Conservation (phyloP, 2,113 vertebrate species). For the Tiliqua scincoides region DNA sequence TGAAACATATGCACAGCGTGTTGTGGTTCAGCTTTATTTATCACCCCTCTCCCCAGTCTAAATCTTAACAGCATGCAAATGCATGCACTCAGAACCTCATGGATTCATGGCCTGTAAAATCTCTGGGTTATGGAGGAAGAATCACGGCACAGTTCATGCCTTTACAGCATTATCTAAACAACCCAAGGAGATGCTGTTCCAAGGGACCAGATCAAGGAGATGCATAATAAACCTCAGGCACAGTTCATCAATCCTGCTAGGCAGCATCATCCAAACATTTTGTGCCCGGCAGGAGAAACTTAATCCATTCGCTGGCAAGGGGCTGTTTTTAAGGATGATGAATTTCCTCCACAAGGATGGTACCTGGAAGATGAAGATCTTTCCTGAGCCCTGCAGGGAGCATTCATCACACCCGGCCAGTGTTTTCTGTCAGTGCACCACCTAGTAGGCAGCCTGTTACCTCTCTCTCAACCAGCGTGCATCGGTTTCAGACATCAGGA, state of each 20-base stretch:
- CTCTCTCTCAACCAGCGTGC: neutral
- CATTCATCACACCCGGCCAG: conserved; percentile 33
- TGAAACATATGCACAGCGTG: neutral
- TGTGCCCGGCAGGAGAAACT: conserved; percentile 9
- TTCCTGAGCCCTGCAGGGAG: conserved; percentile 7
- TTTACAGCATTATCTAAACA: neutral
- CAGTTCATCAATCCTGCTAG: conserved; percentile 11
- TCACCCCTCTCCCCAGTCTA: neutral
- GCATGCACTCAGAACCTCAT: neutral
- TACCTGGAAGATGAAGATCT: conserved; percentile 32
- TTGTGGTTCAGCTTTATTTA: neutral
- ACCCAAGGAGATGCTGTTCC: neutral
- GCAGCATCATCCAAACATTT: conserved; percentile 21
- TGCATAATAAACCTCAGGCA: neutral
- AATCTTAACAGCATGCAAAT: neutral
- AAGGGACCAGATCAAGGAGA: neutral
- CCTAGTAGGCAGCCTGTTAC: neutral
- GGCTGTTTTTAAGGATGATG: neutral
- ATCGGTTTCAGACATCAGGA: neutral
- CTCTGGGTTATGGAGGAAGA: neutral
- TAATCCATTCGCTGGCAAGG: conserved; percentile 36
- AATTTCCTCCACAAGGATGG: conserved; percentile 7
- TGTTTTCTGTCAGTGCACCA: neutral
- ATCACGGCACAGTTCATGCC: neutral
- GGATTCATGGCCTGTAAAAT: neutral